Evolutionary conservation across 2,888 invertebrate genomes (phyloP).

Genomic region (Meghimatium bilineatum): DNA sequence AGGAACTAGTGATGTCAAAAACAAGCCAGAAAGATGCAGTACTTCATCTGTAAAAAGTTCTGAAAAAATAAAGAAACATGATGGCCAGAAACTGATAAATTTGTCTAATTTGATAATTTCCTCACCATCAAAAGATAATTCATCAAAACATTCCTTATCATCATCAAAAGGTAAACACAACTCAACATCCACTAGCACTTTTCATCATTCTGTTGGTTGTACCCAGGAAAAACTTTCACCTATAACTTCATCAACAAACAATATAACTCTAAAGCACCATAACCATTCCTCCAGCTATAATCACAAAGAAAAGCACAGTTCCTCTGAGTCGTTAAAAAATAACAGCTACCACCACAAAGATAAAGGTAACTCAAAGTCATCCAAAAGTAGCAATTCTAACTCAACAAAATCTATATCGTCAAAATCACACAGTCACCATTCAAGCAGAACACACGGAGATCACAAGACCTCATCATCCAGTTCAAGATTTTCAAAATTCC

Average conservation of each 20-base stretch:
- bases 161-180: neutral
- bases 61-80: neutral
- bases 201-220: conserved; percentile 15
- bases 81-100: neutral
- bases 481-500: conserved; percentile 26
- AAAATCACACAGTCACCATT: neutral
- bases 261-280: neutral
- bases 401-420: conserved; percentile 26
- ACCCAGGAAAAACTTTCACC: conserved; percentile 17
- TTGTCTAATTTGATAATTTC: neutral
- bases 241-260: neutral
- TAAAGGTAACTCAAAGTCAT: neutral
- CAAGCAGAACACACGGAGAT: conserved; percentile 18
- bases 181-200: neutral
- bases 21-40: neutral
- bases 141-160: conserved; percentile 2
- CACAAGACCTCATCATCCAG: conserved; percentile 25
- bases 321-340: neutral
- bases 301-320: neutral
- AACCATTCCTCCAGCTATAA: conserved; percentile 10
- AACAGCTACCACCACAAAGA: neutral
- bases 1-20: neutral
- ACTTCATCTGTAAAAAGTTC: neutral
- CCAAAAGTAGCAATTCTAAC: neutral
- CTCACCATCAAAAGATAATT: conserved; percentile 3